These are phyloP conservation scores for Cyprinodon tularosa DNA, from an alignment of 2,113 vertebrate genomes.

Conservation along the genomic window DNA sequence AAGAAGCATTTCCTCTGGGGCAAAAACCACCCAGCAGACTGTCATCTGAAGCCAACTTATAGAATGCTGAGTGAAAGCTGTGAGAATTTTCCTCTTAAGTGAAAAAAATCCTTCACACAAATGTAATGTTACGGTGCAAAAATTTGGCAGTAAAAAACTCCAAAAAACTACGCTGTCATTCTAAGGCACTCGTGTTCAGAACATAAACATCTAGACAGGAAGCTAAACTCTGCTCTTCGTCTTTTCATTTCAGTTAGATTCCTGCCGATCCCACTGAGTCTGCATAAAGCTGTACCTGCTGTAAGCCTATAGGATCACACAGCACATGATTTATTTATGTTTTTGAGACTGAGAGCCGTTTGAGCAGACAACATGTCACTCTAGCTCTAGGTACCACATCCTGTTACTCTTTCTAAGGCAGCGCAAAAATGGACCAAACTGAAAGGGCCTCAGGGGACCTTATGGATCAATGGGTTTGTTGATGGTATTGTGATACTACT, in stretches of 20 bases:
- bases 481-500: neutral
- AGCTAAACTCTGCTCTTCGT: neutral
- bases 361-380: constrained; percentile 35
- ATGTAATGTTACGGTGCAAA: neutral
- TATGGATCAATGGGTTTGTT: neutral
- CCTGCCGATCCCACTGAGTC: constrained; percentile 16
- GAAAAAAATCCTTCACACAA: neutral
- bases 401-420: constrained; percentile 14
- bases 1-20: neutral
- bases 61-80: neutral
- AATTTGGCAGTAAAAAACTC: neutral
- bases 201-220: neutral
- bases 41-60: neutral
- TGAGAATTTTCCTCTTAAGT: neutral
- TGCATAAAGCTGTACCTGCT: constrained; percentile 17
- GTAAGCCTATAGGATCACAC: constrained; percentile 48
- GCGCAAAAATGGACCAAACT: constrained; percentile 6
- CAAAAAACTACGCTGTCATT: neutral
- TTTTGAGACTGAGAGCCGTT: constrained; percentile 51
- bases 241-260: constrained; percentile 7
- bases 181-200: neutral
- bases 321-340: constrained; percentile 68
- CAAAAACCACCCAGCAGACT: neutral
- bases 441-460: neutral
- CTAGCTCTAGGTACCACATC: neutral